A percentile compares a stretch with the other conserved stretches of the same genome.
phyloP scores from a whole-genome alignment of 2,888 invertebrate species.

The Drosophila lacicola region DNA sequence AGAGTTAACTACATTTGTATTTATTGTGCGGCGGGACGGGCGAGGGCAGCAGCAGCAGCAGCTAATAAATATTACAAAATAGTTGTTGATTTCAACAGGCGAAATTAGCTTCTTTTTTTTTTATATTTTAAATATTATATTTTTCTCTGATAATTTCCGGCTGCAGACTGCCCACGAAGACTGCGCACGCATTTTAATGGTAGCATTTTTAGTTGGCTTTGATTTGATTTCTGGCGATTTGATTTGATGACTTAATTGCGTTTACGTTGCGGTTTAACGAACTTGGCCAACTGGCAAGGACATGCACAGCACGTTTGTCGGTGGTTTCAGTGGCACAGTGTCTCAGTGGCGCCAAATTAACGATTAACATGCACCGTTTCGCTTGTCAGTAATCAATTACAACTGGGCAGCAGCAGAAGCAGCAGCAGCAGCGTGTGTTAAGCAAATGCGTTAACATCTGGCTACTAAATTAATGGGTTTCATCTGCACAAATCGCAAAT shows the following conservation, averaged over 20 bases:
- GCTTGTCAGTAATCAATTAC: constrained; percentile 66
- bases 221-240: constrained; percentile 23
- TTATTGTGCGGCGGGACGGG: constrained; percentile 13
- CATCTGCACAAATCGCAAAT: constrained; percentile 14
- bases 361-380: constrained; percentile 54
- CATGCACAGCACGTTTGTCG: constrained; percentile 42
- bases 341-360: constrained; percentile 49
- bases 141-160: constrained; percentile 36
- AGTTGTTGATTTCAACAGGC: constrained; percentile 31
- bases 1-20: constrained; percentile 38
- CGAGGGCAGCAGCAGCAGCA: background rate
- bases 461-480: constrained; percentile 49
- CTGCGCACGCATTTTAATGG: constrained; percentile 53
- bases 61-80: constrained; percentile 43
- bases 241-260: constrained; percentile 43
- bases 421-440: constrained; percentile 23
- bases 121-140: background rate
- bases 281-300: constrained; percentile 59
- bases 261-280: constrained; percentile 49
- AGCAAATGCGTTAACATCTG: constrained; percentile 45
- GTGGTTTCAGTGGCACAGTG: constrained; percentile 29
- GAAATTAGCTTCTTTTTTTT: constrained; percentile 19
- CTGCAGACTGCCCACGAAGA: constrained; percentile 36
- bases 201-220: constrained; percentile 22
- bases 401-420: constrained; percentile 20